Percentiles rank a stretch among this genome's conserved stretches.
Conservation (phyloP, 2,888 invertebrate genomes). For the Spisula subtruncata region DNA sequence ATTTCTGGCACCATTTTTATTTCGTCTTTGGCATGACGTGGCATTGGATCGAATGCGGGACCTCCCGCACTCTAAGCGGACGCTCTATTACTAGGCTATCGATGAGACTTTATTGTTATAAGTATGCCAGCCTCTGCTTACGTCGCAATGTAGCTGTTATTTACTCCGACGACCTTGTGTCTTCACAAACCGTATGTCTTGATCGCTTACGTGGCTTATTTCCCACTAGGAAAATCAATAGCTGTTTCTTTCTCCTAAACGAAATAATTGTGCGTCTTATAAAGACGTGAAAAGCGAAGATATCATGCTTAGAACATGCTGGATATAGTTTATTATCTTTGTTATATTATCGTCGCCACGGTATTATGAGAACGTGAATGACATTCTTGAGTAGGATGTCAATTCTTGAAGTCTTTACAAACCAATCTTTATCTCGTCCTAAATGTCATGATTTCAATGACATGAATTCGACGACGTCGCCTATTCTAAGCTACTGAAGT, state of each 20-base stretch:
- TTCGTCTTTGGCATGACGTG: no score
- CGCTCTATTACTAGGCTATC: no score
- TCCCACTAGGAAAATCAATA: not conserved
- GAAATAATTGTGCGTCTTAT: not conserved
- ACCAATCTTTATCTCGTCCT: not conserved
- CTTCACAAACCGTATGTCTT: not conserved
- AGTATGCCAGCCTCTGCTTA: no score
- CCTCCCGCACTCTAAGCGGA: no score
- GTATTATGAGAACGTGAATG: not conserved
- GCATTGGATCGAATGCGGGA: no score
- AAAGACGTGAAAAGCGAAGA: not conserved
- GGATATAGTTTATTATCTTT: not conserved
- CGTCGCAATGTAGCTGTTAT: no score
- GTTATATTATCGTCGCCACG: not conserved
- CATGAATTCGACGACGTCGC: no score
- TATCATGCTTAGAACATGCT: not conserved
- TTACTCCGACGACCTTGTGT: no score
- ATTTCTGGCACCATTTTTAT: no score
- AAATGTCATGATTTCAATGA: no score
- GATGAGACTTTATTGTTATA: no score
- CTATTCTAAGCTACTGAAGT: no score
- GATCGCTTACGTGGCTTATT: not conserved
- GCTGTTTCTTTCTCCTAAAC: not conserved
- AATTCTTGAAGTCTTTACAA: not conserved
- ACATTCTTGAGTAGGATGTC: not conserved